These are phyloP conservation scores for Carposina sasakii DNA, from an alignment of 1,140 invertebrate genomes.

Conservation along the genomic window DNA sequence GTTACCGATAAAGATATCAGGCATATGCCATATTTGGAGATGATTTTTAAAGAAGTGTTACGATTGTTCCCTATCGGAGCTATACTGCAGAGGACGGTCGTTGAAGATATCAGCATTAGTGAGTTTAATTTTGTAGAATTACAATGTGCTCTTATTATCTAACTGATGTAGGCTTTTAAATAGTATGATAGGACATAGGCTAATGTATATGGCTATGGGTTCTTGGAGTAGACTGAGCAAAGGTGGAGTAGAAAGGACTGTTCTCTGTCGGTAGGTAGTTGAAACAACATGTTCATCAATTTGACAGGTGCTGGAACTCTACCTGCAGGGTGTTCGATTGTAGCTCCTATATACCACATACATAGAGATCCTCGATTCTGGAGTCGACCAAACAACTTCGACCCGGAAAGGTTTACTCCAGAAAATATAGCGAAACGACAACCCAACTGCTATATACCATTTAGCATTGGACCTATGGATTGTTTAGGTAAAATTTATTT, in stretches of 20 bases:
- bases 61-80: conserved; percentile 48
- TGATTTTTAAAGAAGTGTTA: conserved; percentile 48
- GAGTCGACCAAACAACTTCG: conserved; percentile 61
- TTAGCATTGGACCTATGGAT: conserved; percentile 77
- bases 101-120: conserved; percentile 48
- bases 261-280: too few relatives aligned
- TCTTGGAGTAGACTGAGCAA: too few relatives aligned
- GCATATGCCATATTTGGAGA: conserved; percentile 46
- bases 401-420: conserved; percentile 79
- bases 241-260: too few relatives aligned
- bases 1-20: conserved; percentile 43
- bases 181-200: too few relatives aligned
- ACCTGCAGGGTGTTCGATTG: conserved; percentile 67
- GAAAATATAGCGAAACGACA: conserved; percentile 71
- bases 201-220: too few relatives aligned
- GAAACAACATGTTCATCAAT: too few relatives aligned
- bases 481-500: conserved; percentile 73
- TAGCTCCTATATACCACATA: conserved; percentile 42
- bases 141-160: too few relatives aligned
- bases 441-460: conserved; percentile 75
- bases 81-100: conserved; percentile 45
- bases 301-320: conserved; percentile 61
- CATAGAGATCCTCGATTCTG: conserved; percentile 46
- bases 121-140: too few relatives aligned
- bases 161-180: too few relatives aligned